Evolutionary conservation across 2,113 vertebrate species (phyloP), one percentile per base, ranked within the genome.

Genomic region (Megaleporinus macrocephalus): DNA sequence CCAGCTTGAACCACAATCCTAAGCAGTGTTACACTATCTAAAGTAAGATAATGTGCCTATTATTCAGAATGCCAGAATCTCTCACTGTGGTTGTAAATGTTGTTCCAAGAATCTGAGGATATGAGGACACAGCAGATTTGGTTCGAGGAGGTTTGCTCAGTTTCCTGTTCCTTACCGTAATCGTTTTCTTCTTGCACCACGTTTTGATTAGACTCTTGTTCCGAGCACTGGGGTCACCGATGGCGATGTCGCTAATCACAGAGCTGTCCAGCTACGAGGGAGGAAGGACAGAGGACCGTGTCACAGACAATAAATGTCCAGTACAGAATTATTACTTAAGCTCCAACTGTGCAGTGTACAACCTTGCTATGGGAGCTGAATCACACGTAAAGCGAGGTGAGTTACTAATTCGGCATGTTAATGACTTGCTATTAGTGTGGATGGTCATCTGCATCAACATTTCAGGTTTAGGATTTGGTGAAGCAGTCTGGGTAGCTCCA

Each of bases 181-280:
- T 92, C 9, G 51, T 91, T 20, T 93, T 0, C 1, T 86, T 96
- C 80, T 96, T 92, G 83, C 97, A 99, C 95, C 96, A 99, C 22
- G 88, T 41, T 91, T 98, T 97, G 79, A 99, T 89, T 83, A 99
- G 88, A 88, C 96, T 98, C 93, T 90, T 97, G 92, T 99, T 99
- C 82, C 90, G 91, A 44, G 95, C 97, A 0, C n/a, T 79, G 15
- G 87, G 80, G 16, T 96, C 88, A 0, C 93, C 94, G 0, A 89
- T 95, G 53, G 98, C 98, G 22, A 99, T 96, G 59, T 78, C 94
- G 2, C 83, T 93, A 89, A 99, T 97, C 12, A 99, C 94, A 6
- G 92, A 91, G 85, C 96, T 97, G 90, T 99, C 97, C 89, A 99
- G 91, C 98, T 99, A 73, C 1, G 74, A 12, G 3, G 18, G 73